Evolutionary conservation across 2,113 vertebrate species (phyloP), one percentile per base, ranked within the genome.

Genomic region (Tinamus guttatus): DNA sequence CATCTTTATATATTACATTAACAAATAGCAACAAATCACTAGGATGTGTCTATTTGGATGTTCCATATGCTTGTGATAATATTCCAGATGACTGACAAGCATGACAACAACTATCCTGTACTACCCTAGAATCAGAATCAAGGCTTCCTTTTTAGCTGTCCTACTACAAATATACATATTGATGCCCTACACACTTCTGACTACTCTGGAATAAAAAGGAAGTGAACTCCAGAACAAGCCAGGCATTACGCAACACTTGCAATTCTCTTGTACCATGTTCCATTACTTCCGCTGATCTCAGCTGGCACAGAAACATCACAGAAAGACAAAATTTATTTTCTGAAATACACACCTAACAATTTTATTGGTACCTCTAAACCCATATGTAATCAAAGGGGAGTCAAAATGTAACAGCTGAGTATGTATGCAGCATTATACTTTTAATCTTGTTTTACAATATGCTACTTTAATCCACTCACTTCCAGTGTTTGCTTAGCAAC

Each of bases 331-430:
- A 79, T 28, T 56, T 64, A 69, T 25, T 51, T 75, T 81, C 62
- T 56, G 59, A 90, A 79, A 80, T 30, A 68, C 27, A 40, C 10
- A 54, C 8, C 11, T 41, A 73, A 32, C 4, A 60, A 3, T 0
- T 2, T n/a, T 22, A 4, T 3, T 27, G 8, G 9, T 81, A 89
- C 19, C 13, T 78, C 8, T 5, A 75, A 70, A 67, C 25, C 49
- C 40, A 45, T 0, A 0, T 49, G 12, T 38, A 77, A 43, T 40
- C 25, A 62, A 69, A 80, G 9, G 0, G 16, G 73, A 81, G 18
- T 51, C 1, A 56, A 77, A 74, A 68, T 27, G 4, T 40, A 76
- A 76, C n/a, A 76, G 41, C 13, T 86, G 41, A 77, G 4, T 49
- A 62, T 40, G 13, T 60, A 54, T 25, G 8, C 38, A 45, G 14